phyloP scores from a whole-genome alignment of 2,888 invertebrate species.

The Muschampia staudingeri region DNA sequence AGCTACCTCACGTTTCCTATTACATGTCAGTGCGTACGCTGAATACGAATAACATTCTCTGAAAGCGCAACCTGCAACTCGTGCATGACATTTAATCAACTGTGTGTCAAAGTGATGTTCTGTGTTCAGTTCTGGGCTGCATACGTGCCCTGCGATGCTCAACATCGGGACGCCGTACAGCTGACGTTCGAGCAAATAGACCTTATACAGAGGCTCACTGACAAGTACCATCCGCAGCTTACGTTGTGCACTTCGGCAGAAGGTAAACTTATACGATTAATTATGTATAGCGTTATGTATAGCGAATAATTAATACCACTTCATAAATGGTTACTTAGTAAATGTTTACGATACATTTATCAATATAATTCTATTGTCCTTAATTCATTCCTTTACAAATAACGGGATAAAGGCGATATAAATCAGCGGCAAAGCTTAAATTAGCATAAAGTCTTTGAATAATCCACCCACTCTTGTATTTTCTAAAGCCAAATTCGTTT shows the following conservation, averaged over 20 bases:
- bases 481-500: conserved; percentile 68
- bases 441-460: conserved; percentile 39
- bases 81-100: conserved; percentile 82
- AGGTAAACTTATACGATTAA: conserved; percentile 87
- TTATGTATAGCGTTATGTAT: no score
- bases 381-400: conserved; percentile 1
- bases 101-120: conserved; percentile 71
- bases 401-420: conserved; percentile 29
- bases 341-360: no score
- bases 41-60: conserved; percentile 69
- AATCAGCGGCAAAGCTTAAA: conserved; percentile 35
- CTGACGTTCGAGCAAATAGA: conserved; percentile 97
- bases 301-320: no score
- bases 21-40: conserved; percentile 74
- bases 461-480: conserved; percentile 65
- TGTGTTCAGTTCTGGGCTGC: conserved; percentile 96
- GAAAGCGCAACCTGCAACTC: conserved; percentile 69
- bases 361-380: no score
- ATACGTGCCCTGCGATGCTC: conserved; percentile 96
- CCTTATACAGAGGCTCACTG: conserved; percentile 95
- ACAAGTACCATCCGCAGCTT: conserved; percentile 95
- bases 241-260: conserved; percentile 95
- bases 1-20: conserved; percentile 72
- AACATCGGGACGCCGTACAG: conserved; percentile 96
- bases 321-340: no score